phyloP scores from a whole-genome alignment of 2,888 invertebrate genomes.

The Frankliniella fusca region DNA sequence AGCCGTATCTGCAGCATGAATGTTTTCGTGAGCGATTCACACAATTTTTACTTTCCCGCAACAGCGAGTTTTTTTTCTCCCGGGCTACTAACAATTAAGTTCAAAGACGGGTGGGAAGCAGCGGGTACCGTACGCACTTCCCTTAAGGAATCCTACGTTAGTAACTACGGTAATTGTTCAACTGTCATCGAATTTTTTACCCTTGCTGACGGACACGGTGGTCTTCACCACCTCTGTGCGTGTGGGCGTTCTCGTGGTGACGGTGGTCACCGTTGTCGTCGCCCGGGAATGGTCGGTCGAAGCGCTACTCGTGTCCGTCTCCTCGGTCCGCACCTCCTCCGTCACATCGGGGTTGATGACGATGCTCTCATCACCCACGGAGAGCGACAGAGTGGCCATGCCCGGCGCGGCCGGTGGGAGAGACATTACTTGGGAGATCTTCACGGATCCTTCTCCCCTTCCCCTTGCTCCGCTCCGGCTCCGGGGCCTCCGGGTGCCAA shows the following conservation, averaged over 20 bases:
- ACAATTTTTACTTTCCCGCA: too few species aligned
- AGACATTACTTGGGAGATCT: too few species aligned
- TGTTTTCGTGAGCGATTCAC: too few species aligned
- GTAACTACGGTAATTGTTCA: not conserved
- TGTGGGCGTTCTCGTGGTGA: not conserved
- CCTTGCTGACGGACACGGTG: not conserved
- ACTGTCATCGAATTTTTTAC: not conserved
- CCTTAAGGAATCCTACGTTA: not conserved
- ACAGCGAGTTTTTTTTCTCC: too few species aligned
- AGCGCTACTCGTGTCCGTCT: not conserved
- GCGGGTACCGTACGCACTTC: not conserved
- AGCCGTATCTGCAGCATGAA: not conserved
- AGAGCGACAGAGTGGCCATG: too few species aligned
- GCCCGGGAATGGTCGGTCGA: not conserved
- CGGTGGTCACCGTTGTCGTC: not conserved
- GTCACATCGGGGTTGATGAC: not conserved
- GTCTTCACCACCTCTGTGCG: not conserved
- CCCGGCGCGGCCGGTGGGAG: too few species aligned
- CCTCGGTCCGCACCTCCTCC: not conserved
- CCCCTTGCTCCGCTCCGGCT: too few species aligned
- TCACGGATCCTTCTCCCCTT: too few species aligned
- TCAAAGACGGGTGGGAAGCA: not conserved
- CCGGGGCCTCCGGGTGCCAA: too few species aligned
- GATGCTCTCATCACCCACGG: not conserved
- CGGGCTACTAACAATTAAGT: too few species aligned